A percentile compares a stretch with the other conserved stretches of the same genome.
phyloP scores from a whole-genome alignment of 2,113 vertebrate genomes.

The Panthera leo region DNA sequence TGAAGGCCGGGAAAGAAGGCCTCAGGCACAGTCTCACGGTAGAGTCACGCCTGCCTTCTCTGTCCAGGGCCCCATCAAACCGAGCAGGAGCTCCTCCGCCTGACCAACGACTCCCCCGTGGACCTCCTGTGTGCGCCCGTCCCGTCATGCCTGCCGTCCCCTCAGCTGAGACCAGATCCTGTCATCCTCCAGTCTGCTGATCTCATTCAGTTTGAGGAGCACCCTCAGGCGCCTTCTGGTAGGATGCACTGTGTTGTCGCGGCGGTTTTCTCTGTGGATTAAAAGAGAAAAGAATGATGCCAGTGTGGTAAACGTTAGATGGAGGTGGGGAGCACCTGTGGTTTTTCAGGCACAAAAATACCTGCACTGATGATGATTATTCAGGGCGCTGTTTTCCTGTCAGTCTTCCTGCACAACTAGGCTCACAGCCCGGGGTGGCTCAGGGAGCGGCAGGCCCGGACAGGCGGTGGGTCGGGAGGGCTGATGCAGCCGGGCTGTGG shows the following conservation, averaged over 20 bases:
- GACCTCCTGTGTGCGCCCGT: constrained; percentile 97
- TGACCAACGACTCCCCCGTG: constrained; percentile 87
- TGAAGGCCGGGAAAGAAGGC: not conserved
- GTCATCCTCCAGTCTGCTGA: constrained; percentile 88
- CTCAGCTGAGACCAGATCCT: constrained; percentile 94
- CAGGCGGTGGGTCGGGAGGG: accelerated
- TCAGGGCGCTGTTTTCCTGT: not conserved
- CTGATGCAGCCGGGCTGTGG: accelerated
- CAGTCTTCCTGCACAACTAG: not conserved
- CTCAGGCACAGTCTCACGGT: not conserved
- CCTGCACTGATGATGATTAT: not conserved
- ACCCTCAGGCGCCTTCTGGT: constrained; percentile 79
- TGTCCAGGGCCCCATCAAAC: constrained; percentile 81
- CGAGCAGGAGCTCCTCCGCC: constrained; percentile 91
- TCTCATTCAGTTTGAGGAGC: constrained; percentile 95
- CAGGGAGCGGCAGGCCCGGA: not conserved
- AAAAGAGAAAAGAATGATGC: not conserved
- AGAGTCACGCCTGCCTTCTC: not conserved
- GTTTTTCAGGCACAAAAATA: not conserved
- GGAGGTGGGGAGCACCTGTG: accelerated
- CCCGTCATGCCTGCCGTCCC: constrained; percentile 95
- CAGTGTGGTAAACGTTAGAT: not conserved
- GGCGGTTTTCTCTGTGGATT: not conserved
- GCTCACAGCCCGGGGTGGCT: not conserved
- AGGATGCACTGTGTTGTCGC: not conserved